Conservation (phyloP, 2,888 invertebrate species). For the Resseliella maxima region DNA sequence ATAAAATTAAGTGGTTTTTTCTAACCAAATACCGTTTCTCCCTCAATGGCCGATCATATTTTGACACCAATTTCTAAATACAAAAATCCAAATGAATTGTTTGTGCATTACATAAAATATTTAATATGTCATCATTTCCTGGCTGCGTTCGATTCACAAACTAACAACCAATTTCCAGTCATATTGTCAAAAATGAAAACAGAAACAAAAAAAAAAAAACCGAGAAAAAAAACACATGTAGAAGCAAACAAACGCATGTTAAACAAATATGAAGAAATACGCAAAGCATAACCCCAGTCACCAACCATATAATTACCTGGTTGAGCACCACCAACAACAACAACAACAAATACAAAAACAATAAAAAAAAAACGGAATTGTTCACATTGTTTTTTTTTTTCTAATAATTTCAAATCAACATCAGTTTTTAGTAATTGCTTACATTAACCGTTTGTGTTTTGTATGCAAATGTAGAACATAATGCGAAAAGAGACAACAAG, state of each 20-base stretch:
- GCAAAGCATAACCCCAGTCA: constrained; percentile 32
- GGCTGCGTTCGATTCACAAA: not conserved
- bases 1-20: not conserved
- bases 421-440: not conserved
- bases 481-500: not conserved
- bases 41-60: not conserved
- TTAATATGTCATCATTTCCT: constrained; percentile 19
- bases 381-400: constrained; percentile 45
- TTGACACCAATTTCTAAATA: constrained; percentile 36
- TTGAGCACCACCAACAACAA: no score
- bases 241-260: no score
- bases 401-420: constrained; percentile 36
- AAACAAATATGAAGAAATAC: not conserved
- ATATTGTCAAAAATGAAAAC: constrained; percentile 3
- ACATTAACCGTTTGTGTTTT: not conserved
- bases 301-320: constrained; percentile 41
- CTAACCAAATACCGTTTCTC: no score
- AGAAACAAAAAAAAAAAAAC: not conserved
- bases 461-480: not conserved
- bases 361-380: constrained; percentile 49
- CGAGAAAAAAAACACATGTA: not conserved
- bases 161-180: constrained; percentile 45
- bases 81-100: not conserved
- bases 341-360: no score
- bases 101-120: not conserved